Evolutionary conservation across 2,113 vertebrate species (phyloP), one percentile per base, ranked within the genome.

Genomic region (Ammodramus savannarum): DNA sequence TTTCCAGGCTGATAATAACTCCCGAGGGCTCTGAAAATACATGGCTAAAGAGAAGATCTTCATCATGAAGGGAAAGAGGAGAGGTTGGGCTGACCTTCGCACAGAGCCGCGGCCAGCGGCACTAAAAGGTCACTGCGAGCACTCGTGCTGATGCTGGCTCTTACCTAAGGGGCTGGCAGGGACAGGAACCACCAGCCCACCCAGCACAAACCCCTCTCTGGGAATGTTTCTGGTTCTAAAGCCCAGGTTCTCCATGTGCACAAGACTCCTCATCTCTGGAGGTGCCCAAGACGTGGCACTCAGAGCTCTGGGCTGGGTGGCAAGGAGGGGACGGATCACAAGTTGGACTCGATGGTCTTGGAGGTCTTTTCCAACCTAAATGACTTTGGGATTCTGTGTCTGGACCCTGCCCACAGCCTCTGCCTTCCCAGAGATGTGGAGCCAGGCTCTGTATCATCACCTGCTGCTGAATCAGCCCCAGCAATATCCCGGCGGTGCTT

Each of bases 51-150:
- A 52, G 39, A 76, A 72, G 27, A 72, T 27, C 22, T 58, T 72
- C 39, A 5, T 68, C 43, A 16, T 2, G 38, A 34, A 55, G 48
- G 9, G 61, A 58, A 14, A 58, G 71, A 9, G 84, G 31, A 38
- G 65, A 69, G 55, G 39, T 19, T 68, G 80, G 36, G 19, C 36
- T 31, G 67, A 34, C 20, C n/a, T 89, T 63, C 62, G 21, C 2
- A 0, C 0, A 3, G 63, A 72, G 58, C 32, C 5, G 11, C 0
- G 16, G 52, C 79, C 72, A 55, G 34, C 49, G 9, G 51, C 31
- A 7, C 17, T 21, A 1, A 15, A 69, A 76, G n/a, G 79, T 68
- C 67, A 12, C 76, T 3, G 17, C 1, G 9, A 18, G 27, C 3
- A 5, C 12, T 51, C 36, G 16, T 12, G 6, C 19, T 44, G 67